These are phyloP conservation scores for Tubulanus polymorphus DNA, from an alignment of 2,888 invertebrate genomes.

Conservation along the genomic window DNA sequence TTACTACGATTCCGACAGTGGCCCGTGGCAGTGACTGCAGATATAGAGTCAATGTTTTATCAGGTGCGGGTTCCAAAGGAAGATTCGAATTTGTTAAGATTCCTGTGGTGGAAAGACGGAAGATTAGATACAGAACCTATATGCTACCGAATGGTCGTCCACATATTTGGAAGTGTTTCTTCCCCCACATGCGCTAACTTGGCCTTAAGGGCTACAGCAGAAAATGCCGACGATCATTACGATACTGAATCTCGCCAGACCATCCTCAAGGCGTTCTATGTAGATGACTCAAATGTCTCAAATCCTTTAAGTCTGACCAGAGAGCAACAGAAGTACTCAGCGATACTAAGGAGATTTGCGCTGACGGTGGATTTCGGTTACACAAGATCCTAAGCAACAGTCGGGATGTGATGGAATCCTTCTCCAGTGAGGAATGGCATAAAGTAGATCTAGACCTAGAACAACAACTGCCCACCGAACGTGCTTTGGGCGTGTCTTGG, in stretches of 20 bases:
- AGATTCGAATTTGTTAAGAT: slow-evolving; percentile 18
- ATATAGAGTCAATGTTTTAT: slow-evolving; percentile 21
- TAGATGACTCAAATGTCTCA: background rate
- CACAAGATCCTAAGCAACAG: slow-evolving; percentile 13
- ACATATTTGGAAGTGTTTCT: slow-evolving; percentile 19
- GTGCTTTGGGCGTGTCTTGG: slow-evolving; percentile 15
- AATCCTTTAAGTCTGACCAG: background rate
- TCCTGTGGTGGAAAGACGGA: slow-evolving; percentile 16
- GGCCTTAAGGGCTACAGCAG: too few species aligned
- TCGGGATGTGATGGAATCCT: slow-evolving; percentile 5
- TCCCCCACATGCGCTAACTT: slow-evolving; percentile 22
- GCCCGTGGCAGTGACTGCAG: slow-evolving; percentile 17
- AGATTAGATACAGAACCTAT: slow-evolving; percentile 1
- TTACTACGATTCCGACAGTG: slow-evolving; percentile 17
- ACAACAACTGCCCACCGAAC: background rate
- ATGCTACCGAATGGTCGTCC: slow-evolving; percentile 11
- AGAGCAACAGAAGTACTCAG: slow-evolving; percentile 3
- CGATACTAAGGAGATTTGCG: slow-evolving; percentile 2
- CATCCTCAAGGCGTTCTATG: too few species aligned
- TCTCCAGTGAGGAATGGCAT: slow-evolving; percentile 4
- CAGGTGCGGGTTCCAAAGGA: slow-evolving; percentile 6
- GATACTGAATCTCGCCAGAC: too few species aligned
- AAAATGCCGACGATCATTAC: too few species aligned
- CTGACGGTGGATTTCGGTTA: slow-evolving; percentile 2
- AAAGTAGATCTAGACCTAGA: background rate